A percentile compares a stretch with the other conserved stretches of the same genome.
Conservation (phyloP, 2,797 vertebrate species). For the Sarcophilus harrisii region DNA sequence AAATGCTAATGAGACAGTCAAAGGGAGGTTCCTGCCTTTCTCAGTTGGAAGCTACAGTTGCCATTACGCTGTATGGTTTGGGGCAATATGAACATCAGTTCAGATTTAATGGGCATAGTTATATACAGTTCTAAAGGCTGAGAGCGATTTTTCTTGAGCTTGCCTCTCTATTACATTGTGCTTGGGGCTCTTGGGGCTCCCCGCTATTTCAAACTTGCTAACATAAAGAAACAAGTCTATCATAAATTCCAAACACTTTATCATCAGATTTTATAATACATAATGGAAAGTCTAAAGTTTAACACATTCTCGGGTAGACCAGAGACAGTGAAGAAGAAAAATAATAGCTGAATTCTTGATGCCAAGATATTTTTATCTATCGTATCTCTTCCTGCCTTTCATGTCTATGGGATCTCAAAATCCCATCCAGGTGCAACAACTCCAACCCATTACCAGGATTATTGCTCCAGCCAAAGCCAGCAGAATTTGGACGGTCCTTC, state of each 20-base stretch:
- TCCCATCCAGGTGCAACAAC: conserved; percentile 50
- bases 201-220: conserved; percentile 55
- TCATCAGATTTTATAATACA: conserved; percentile 49
- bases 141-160: conserved; percentile 31
- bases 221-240: conserved; percentile 36
- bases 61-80: background rate
- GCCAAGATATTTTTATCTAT: conserved; percentile 43
- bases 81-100: conserved; percentile 18
- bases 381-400: conserved; percentile 20
- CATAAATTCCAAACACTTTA: conserved; percentile 43
- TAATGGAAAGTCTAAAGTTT: conserved; percentile 3
- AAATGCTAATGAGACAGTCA: background rate
- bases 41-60: conserved; percentile 3
- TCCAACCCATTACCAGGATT: conserved; percentile 61
- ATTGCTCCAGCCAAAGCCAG: conserved; percentile 55
- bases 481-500: conserved; percentile 34
- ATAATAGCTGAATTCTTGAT: conserved; percentile 43
- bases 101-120: conserved; percentile 8
- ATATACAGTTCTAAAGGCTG: background rate
- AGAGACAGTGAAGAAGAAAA: conserved; percentile 43
- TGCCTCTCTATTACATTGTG: conserved; percentile 37
- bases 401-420: conserved; percentile 16
- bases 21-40: background rate
- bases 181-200: conserved; percentile 22
- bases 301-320: conserved; percentile 46